phyloP scores from a whole-genome alignment of 2,888 invertebrate species.

The Spodoptera exigua region DNA sequence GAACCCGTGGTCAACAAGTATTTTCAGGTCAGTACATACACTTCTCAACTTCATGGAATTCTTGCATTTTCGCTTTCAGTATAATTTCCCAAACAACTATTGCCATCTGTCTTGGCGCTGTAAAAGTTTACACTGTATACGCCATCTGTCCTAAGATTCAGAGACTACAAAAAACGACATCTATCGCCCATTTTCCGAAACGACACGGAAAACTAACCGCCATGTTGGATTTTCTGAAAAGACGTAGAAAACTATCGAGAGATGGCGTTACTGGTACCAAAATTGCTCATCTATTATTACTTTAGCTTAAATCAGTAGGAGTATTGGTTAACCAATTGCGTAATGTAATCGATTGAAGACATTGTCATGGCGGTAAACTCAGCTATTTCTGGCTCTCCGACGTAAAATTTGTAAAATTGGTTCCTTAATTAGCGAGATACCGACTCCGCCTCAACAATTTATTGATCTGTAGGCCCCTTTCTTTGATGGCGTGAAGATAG shows the following conservation, averaged over 20 bases:
- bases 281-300: neutral
- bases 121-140: neutral
- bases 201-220: neutral
- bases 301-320: neutral
- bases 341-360: neutral
- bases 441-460: conserved; percentile 34
- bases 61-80: neutral
- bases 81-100: neutral
- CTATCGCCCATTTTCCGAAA: conserved; percentile 8
- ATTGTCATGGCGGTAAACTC: neutral
- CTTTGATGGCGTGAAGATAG: conserved; percentile 47
- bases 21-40: conserved; percentile 91
- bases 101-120: conserved; percentile 35
- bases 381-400: conserved; percentile 1
- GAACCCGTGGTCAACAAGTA: conserved; percentile 92
- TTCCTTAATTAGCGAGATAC: conserved; percentile 19
- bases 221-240: conserved; percentile 11
- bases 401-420: conserved; percentile 3
- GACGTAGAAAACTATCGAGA: conserved; percentile 2
- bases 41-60: neutral
- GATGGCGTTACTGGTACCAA: conserved; percentile 33
- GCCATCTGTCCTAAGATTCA: conserved; percentile 29
- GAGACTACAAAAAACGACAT: conserved; percentile 30
- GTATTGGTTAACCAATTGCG: neutral
- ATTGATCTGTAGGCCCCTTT: conserved; percentile 48